Conservation (phyloP, 2,888 invertebrate species). For the Listrodromus nycthemerus region DNA sequence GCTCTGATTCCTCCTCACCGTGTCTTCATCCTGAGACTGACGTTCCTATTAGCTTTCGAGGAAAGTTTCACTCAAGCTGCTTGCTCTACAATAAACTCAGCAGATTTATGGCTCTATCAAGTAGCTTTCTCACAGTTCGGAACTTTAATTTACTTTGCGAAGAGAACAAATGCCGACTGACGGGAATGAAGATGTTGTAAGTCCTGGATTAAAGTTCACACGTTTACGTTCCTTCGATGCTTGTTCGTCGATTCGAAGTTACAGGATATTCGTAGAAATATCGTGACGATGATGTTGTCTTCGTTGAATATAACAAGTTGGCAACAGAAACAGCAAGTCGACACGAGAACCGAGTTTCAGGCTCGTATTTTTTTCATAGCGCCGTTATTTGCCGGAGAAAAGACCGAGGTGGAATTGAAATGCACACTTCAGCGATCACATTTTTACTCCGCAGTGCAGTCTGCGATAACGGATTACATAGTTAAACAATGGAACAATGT, state of each 20-base stretch:
- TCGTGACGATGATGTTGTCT: neutral
- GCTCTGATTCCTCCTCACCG: conserved; percentile 4
- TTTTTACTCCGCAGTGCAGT: neutral
- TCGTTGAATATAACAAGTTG: conserved; percentile 4
- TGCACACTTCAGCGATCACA: conserved; percentile 17
- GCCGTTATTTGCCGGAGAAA: conserved; percentile 14
- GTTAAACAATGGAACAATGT: neutral
- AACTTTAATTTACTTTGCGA: neutral
- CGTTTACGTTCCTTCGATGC: too few species aligned
- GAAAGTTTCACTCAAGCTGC: conserved; percentile 27
- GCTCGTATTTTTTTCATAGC: conserved; percentile 48
- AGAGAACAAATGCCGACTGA: neutral
- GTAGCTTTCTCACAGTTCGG: neutral
- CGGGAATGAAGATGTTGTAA: too few species aligned
- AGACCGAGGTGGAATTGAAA: conserved; percentile 16
- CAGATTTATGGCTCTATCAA: neutral
- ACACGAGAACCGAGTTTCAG: conserved; percentile 7
- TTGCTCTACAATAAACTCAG: conserved; percentile 3
- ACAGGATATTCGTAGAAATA: neutral
- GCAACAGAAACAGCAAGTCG: neutral
- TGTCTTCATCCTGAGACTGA: neutral
- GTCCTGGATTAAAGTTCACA: too few species aligned
- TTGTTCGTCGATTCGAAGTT: neutral
- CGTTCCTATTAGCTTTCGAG: conserved; percentile 14
- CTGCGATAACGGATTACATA: neutral